These are phyloP conservation scores for Carterocephalus palaemon DNA, from an alignment of 2,888 invertebrate species.

Conservation along the genomic window DNA sequence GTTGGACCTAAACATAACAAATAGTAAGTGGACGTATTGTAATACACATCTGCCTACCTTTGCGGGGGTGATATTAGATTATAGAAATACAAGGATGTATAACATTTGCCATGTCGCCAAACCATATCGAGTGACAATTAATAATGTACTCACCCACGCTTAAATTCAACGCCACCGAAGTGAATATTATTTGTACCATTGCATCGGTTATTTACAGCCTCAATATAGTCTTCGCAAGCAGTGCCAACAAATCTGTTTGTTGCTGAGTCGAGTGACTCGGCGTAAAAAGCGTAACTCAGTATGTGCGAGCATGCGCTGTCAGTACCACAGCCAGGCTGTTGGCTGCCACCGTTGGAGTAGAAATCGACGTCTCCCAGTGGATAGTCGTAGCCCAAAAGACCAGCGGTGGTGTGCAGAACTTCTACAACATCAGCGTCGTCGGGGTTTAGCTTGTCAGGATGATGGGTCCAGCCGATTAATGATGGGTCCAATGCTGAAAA, in stretches of 20 bases:
- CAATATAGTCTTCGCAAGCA: slow-evolving; percentile 47
- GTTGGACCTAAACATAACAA: too few species aligned
- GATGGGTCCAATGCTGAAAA: slow-evolving; percentile 66
- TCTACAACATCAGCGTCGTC: slow-evolving; percentile 60
- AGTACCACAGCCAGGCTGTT: slow-evolving; percentile 51
- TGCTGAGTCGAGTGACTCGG: slow-evolving; percentile 53
- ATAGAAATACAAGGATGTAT: too few species aligned
- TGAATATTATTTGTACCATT: slow-evolving; percentile 42
- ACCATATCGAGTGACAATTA: too few species aligned
- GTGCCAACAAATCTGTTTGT: slow-evolving; percentile 52
- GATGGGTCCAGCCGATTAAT: slow-evolving; percentile 61
- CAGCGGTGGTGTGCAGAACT: slow-evolving; percentile 61
- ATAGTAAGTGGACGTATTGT: too few species aligned
- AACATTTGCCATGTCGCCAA: too few species aligned
- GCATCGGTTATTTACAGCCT: slow-evolving; percentile 47
- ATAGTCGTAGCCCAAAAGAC: slow-evolving; percentile 54
- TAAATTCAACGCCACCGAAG: slow-evolving; percentile 54
- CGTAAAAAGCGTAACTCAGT: slow-evolving; percentile 52
- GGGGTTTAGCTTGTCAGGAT: slow-evolving; percentile 48
- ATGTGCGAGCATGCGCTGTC: slow-evolving; percentile 51
- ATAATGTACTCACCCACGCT: slow-evolving; percentile 44
- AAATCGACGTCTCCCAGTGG: slow-evolving; percentile 66
- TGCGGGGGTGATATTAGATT: too few species aligned
- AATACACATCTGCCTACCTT: too few species aligned
- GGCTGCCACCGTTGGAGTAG: slow-evolving; percentile 63